Conservation (phyloP, 2,888 invertebrate genomes). For the Lypha dubia region DNA sequence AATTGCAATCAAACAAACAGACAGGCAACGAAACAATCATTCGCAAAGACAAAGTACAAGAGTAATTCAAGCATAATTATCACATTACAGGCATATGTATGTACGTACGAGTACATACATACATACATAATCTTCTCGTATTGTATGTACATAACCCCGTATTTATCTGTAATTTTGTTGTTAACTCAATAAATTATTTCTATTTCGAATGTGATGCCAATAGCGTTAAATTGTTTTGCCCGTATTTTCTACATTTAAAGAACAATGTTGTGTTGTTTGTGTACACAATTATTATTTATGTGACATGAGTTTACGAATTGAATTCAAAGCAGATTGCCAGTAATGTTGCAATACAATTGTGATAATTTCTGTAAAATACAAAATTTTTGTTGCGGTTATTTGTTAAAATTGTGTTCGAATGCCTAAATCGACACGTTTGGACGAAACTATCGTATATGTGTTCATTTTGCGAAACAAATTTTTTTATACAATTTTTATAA, state of each 20-base stretch:
- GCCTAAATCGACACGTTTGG: not conserved
- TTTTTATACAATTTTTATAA: too few relatives aligned
- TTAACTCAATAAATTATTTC: slow-evolving; percentile 42
- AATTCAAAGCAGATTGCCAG: slow-evolving; percentile 14
- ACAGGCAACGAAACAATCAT: not conserved
- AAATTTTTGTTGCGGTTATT: slow-evolving; percentile 2
- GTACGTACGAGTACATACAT: too few relatives aligned
- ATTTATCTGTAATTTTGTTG: slow-evolving; percentile 53
- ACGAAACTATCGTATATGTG: not conserved
- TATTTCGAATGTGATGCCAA: slow-evolving; percentile 9
- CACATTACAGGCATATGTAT: slow-evolving; percentile 28
- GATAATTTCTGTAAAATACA: not conserved
- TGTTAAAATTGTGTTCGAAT: not conserved
- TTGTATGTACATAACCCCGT: not conserved
- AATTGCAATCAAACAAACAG: slow-evolving; percentile 16
- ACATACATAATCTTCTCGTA: too few relatives aligned
- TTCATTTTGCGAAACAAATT: not conserved
- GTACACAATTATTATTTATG: not conserved
- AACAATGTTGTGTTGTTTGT: not conserved
- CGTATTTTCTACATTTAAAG: not conserved
- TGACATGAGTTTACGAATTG: slow-evolving; percentile 28
- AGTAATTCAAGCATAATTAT: slow-evolving; percentile 22
- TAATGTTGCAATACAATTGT: slow-evolving; percentile 50
- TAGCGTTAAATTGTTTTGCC: slow-evolving; percentile 44
- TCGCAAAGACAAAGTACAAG: not conserved